Evolutionary conservation across 2,888 invertebrate genomes (phyloP), one percentile per base, ranked within the genome.

Genomic region (Nemotelus pantherinus): DNA sequence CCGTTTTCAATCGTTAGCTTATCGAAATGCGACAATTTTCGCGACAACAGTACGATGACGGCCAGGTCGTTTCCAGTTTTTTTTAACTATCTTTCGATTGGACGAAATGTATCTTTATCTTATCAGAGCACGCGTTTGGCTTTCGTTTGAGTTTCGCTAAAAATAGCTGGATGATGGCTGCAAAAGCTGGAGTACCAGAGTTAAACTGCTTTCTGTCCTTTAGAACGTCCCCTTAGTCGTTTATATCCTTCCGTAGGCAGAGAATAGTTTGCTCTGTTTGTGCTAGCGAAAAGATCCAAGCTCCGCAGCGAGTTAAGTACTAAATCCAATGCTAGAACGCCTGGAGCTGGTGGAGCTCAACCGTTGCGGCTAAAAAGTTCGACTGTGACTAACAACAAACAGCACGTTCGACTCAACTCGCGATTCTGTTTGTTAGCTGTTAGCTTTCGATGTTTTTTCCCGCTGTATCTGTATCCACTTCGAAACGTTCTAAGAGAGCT

Each of bases 381-480:
- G 60, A 41, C 10, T 60, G 48, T 63, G 44, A 48, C 74, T 44
- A 60, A 60, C 68, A n/a, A 63, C 53, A 3, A 72, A 72, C 58
- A 43, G 48, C 63, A 58, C 44, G 57, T 58, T 72, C n/a, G 25
- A 50, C 67, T 25, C 10, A 39, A 68, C 48, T 44, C 25, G 60
- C 47, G 39, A 41, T 63, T 74, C 72, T 58, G 72, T 72, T 45
- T 25, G 25, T 0, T 60, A 39, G 72, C 58, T 60, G 47, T 72
- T 60, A 74, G 74, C 74, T 74, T 74, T 74, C 74, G 60, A 74
- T 74, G 74, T 74, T 74, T 72, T 72, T 74, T 4, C 25, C 25
- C 71, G 53, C 10, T 43, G 48, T 10, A 10, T 74, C 47, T 45
- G 63, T 2, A 39, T 39, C 41, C 47, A 58, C 48, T 45, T 45